Conservation (phyloP, 2,888 invertebrate genomes). For the Thereva unica region DNA sequence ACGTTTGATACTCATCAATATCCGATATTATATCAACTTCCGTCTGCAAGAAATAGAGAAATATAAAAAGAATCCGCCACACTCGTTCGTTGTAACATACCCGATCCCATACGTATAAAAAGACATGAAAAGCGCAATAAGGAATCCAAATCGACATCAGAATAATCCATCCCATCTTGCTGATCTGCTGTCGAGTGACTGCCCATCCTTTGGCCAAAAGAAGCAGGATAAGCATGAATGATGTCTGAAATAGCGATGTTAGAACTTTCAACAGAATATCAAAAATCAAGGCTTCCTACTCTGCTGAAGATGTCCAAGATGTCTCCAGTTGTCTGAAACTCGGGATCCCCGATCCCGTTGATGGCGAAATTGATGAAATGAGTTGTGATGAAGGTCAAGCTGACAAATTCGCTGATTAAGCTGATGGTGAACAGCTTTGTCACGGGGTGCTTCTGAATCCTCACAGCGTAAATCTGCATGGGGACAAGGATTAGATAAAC, state of each 20-base stretch:
- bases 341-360: conserved; percentile 85
- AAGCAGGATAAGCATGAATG: conserved; percentile 90
- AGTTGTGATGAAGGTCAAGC: conserved; percentile 82
- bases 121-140: conserved; percentile 87
- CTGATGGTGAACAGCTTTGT: conserved; percentile 89
- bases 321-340: conserved; percentile 84
- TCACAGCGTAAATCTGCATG: conserved; percentile 87
- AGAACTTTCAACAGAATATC: conserved; percentile 20
- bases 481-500: conserved; percentile 85
- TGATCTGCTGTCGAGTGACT: conserved; percentile 85
- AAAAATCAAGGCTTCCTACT: conserved; percentile 61
- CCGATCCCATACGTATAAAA: conserved; percentile 95
- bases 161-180: conserved; percentile 72
- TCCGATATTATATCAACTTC: conserved; percentile 96
- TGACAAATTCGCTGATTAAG: conserved; percentile 81
- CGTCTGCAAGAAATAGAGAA: conserved; percentile 66
- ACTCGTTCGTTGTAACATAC: conserved; percentile 60
- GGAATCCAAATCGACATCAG: conserved; percentile 77
- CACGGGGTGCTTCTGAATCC: conserved; percentile 86
- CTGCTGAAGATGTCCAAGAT: conserved; percentile 90
- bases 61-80: not conserved
- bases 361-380: conserved; percentile 89
- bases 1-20: conserved; percentile 95
- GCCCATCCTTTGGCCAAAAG: conserved; percentile 97
- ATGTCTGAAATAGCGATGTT: conserved; percentile 67